These are phyloP conservation scores for Acholoe squamosa DNA, from an alignment of 2,888 invertebrate genomes.

Conservation along the genomic window DNA sequence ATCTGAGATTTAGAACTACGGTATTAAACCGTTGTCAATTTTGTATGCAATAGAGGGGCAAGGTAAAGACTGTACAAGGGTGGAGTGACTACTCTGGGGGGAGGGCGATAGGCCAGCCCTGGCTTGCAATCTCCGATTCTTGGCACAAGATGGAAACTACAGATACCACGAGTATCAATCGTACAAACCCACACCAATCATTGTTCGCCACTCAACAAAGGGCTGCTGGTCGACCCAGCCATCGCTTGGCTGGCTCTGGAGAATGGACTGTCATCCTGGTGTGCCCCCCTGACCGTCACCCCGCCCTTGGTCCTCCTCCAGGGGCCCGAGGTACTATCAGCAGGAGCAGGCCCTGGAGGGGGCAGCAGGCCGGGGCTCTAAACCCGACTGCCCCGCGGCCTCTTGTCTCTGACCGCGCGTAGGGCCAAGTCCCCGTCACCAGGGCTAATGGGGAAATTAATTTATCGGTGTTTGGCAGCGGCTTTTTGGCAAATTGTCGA, in stretches of 20 bases:
- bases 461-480: slow-evolving; percentile 58
- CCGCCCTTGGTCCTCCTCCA: background rate
- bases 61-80: too few species aligned
- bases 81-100: too few species aligned
- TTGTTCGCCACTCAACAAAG: background rate
- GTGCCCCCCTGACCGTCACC: background rate
- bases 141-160: background rate
- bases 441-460: slow-evolving; percentile 59
- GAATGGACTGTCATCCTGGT: background rate
- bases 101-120: background rate
- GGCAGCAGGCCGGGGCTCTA: background rate
- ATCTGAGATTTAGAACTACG: too few species aligned
- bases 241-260: background rate
- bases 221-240: background rate
- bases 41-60: too few species aligned
- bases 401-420: background rate
- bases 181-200: background rate
- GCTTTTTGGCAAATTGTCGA: slow-evolving; percentile 60
- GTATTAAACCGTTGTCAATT: too few species aligned
- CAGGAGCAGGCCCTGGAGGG: slow-evolving; percentile 9
- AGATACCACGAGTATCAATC: background rate
- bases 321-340: slow-evolving; percentile 11
- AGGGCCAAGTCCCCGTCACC: background rate
- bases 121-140: background rate
- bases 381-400: background rate